Percentiles rank a stretch among this genome's conserved stretches.
phyloP scores from a whole-genome alignment of 2,113 vertebrate species.

The Uria aalge region DNA sequence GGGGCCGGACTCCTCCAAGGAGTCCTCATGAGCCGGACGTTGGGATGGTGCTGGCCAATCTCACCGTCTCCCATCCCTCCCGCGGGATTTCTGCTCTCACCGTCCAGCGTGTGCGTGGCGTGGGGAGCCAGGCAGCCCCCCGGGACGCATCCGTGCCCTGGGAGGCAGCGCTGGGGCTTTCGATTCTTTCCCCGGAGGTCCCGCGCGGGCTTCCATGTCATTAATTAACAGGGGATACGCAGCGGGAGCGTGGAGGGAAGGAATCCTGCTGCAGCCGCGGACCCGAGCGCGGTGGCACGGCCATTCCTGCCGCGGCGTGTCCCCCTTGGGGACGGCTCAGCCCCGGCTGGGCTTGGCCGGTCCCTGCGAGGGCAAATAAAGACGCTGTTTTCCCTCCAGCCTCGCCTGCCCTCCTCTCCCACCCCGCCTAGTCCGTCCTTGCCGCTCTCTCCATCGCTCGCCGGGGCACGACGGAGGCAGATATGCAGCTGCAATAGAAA shows the following conservation, averaged over 20 bases:
- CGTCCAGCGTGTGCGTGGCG: fast-evolving
- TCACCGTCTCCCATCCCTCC: background rate
- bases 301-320: background rate
- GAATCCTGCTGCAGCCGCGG: background rate
- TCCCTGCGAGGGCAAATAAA: background rate
- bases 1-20: background rate
- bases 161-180: background rate
- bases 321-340: background rate
- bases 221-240: background rate
- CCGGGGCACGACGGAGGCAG: background rate
- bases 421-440: background rate
- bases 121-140: fast-evolving
- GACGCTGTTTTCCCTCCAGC: background rate
- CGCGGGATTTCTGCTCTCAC: background rate
- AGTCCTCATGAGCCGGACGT: fast-evolving
- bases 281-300: background rate
- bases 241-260: background rate
- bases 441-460: fast-evolving
- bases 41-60: fast-evolving
- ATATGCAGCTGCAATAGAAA: background rate
- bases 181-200: background rate
- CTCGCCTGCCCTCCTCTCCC: background rate
- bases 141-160: fast-evolving
- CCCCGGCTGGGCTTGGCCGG: background rate
- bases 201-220: background rate